These are phyloP conservation scores for Eunapius fragilis DNA, from an alignment of 37 sponge, comb jelly and placozoan genomes.

Conservation along the genomic window DNA sequence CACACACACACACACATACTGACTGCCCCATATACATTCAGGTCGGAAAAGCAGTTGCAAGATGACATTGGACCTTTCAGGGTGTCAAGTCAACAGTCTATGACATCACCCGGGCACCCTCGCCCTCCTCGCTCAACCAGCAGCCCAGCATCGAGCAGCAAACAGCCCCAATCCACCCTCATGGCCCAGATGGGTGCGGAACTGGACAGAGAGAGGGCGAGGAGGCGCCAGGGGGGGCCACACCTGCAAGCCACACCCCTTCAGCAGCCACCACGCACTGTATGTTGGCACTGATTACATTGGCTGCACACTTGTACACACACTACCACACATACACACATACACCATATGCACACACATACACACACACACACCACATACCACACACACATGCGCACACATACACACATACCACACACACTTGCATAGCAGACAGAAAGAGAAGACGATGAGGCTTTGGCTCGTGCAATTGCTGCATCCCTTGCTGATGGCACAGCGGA, in stretches of 20 bases:
- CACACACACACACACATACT: neutral
- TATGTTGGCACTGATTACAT: neutral
- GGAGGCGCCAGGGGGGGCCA: conserved; percentile 5
- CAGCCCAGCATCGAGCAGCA: neutral
- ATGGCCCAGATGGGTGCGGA: conserved; percentile 69
- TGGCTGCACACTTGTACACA: neutral
- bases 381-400: conserved; percentile 6
- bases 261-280: neutral
- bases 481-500: conserved; percentile 35
- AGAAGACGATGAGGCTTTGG: conserved; percentile 82
- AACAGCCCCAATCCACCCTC: conserved; percentile 41
- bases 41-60: neutral
- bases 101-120: neutral
- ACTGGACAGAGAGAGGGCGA: conserved; percentile 52
- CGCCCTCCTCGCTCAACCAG: neutral
- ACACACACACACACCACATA: neutral
- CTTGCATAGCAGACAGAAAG: neutral
- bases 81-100: neutral
- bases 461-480: conserved; percentile 79
- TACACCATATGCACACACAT: neutral
- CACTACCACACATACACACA: neutral
- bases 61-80: neutral
- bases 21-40: neutral
- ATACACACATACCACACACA: neutral
- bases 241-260: neutral